Evolutionary conservation across 23 tunicate genomes (phyloP).

Genomic region (Oikopleura albicans): DNA sequence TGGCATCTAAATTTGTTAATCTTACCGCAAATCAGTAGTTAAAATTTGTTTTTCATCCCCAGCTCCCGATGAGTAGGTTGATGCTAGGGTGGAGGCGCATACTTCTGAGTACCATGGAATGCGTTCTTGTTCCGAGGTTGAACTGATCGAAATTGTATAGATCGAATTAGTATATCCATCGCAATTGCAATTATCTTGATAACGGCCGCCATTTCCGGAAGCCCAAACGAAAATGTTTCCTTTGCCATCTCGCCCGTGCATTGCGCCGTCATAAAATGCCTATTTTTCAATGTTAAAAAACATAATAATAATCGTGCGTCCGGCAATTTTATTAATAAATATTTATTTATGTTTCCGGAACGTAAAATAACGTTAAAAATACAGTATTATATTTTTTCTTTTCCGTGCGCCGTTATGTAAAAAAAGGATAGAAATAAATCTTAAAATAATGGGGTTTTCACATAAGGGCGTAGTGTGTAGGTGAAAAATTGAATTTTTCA

Average conservation of each 20-base stretch:
- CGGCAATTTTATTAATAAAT: too few relatives aligned
- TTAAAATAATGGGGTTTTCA: too few relatives aligned
- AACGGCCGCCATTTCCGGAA: slow-evolving; percentile 81
- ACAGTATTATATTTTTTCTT: too few relatives aligned
- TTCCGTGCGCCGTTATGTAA: too few relatives aligned
- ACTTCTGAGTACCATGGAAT: slow-evolving; percentile 87
- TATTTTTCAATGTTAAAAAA: too few relatives aligned
- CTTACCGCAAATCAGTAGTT: slow-evolving; percentile 18
- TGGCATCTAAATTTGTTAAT: too few relatives aligned
- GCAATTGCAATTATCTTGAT: slow-evolving; percentile 75
- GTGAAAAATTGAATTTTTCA: too few relatives aligned
- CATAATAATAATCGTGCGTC: too few relatives aligned
- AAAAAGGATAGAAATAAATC: too few relatives aligned
- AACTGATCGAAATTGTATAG: slow-evolving; percentile 80
- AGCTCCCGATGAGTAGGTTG: slow-evolving; percentile 72
- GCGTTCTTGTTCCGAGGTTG: slow-evolving; percentile 33
- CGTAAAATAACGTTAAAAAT: too few relatives aligned
- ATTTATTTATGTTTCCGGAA: too few relatives aligned
- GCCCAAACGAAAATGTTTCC: slow-evolving; percentile 99
- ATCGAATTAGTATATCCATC: slow-evolving; percentile 95
- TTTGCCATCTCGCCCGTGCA: slow-evolving; percentile 70
- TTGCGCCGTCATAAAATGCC: slow-evolving; percentile 1
- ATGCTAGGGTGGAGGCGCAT: slow-evolving; percentile 79
- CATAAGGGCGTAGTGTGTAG: too few relatives aligned
- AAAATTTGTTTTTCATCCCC: slow-evolving; percentile 51